Base-by-base conservation (phyloP, 2,113 vertebrate species). In the Naja naja region DNA sequence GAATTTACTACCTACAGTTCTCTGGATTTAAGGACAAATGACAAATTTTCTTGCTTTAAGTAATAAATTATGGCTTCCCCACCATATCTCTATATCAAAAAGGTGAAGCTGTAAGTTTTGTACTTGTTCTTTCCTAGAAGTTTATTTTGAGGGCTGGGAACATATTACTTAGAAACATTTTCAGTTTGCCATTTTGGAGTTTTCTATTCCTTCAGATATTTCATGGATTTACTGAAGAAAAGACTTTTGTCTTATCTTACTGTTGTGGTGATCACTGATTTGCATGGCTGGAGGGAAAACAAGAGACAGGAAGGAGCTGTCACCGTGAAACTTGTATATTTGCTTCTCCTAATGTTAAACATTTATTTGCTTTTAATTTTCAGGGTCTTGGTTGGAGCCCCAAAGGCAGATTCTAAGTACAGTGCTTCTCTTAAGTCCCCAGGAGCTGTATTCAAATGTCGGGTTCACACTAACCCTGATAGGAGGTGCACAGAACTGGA, bases 361-460 rank as follows among this genome's bases (percentile, higher is more conserved):
- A n/a, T 93, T 96, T 12, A 89, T 97, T 96, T 96, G 43, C 89
- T 95, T 92, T 96, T 95, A 8, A 22, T 93, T 91, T 97, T 54
- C 97, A 99, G 99, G 99, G 95, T 99, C 92, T 98, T 99, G 94
- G 99, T 99, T 12, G 99, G 99, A 1, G 99, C 99, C 88, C 99
- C 99, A 1, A 98, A 96, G 96, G 98, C 99, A 49, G 98, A 99
- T 93, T 99, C 99, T 52, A 98, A 98, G 95, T 99, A 98, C 97
- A 99, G 99, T 96, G 95, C 98, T 92, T 98, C 98, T 4, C 97
- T 99, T 95, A 98, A 97, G 93, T 98, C 98, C 89, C 99, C 99
- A 20, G 99, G 99, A 96, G 98, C 99, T 3, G 97, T 99, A 45
- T 99, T 98, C 94, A 99, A 99, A 96, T 99, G 99, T 94, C 98